phyloP scores from a whole-genome alignment of 2,797 vertebrate species.

The Clarias laeviceps region DNA sequence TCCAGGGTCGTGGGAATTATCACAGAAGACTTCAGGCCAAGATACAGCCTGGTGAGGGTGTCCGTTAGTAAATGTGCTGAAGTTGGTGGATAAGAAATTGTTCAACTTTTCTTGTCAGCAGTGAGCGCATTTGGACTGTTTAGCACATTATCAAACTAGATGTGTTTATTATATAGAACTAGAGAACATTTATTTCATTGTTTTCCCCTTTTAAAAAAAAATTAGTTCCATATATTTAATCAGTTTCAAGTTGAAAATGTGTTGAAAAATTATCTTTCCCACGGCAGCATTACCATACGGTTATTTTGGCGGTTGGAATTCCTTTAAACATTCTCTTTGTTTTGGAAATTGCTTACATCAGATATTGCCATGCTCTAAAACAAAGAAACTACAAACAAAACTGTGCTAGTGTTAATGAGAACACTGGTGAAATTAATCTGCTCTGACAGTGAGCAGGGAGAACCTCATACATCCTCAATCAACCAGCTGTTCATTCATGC shows the following conservation, averaged over 20 bases:
- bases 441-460: slow-evolving; percentile 36
- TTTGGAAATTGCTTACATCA: neutral
- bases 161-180: neutral
- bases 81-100: neutral
- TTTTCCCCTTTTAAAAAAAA: neutral
- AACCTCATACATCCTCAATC: slow-evolving; percentile 29
- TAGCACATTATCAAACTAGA: neutral
- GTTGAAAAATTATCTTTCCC: neutral
- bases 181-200: neutral
- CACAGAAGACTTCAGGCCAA: too few relatives aligned
- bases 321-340: neutral
- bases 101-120: neutral
- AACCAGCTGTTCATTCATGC: slow-evolving; percentile 26
- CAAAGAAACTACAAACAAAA: slow-evolving; percentile 15
- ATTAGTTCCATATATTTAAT: neutral
- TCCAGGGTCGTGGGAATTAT: too few relatives aligned
- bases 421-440: slow-evolving; percentile 37
- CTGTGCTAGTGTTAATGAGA: slow-evolving; percentile 34
- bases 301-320: neutral
- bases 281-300: neutral
- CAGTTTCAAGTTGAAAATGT: neutral
- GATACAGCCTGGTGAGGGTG: too few relatives aligned
- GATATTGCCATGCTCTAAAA: slow-evolving; percentile 4
- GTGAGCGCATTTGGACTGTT: neutral
- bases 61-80: neutral